A percentile compares a stretch with the other conserved stretches of the same genome.
Evolutionary conservation across 1,140 invertebrate genomes (phyloP).

Genomic region (Penaeus indicus): DNA sequence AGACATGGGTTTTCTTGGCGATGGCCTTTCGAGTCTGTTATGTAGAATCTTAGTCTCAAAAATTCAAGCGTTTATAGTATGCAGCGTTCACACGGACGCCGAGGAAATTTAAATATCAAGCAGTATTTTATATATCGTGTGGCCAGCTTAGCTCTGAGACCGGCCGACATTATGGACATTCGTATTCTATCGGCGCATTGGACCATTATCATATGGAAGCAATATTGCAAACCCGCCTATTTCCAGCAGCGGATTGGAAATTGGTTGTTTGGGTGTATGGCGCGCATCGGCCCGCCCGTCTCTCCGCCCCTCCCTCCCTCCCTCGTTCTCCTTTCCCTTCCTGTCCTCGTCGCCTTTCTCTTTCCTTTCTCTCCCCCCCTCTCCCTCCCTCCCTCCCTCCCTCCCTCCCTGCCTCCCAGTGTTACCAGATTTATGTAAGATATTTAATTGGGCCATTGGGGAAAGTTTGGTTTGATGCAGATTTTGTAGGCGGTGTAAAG

Average conservation of each 20-base stretch:
- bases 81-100: constrained; percentile 6
- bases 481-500: too few relatives aligned
- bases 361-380: not conserved
- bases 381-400: not conserved
- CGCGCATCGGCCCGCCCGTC: not conserved
- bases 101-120: constrained; percentile 19
- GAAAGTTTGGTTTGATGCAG: too few relatives aligned
- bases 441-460: constrained; percentile 2
- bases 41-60: not conserved
- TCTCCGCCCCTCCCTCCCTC: not conserved
- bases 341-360: not conserved
- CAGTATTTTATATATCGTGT: not conserved
- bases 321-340: not conserved
- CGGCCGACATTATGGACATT: constrained; percentile 2
- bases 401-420: not conserved
- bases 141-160: not conserved
- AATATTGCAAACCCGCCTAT: constrained; percentile 5
- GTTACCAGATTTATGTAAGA: not conserved
- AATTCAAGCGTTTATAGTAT: constrained; percentile 1
- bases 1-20: too few relatives aligned
- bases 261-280: too few relatives aligned
- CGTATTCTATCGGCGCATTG: constrained; percentile 17
- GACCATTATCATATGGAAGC: constrained; percentile 24
- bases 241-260: too few relatives aligned
- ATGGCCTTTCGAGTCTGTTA: constrained; percentile 1